A percentile compares a stretch with the other conserved stretches of the same genome.
These are phyloP conservation scores for Malurus alboscapulatus DNA, from an alignment of 2,113 vertebrate species.

Conservation along the genomic window DNA sequence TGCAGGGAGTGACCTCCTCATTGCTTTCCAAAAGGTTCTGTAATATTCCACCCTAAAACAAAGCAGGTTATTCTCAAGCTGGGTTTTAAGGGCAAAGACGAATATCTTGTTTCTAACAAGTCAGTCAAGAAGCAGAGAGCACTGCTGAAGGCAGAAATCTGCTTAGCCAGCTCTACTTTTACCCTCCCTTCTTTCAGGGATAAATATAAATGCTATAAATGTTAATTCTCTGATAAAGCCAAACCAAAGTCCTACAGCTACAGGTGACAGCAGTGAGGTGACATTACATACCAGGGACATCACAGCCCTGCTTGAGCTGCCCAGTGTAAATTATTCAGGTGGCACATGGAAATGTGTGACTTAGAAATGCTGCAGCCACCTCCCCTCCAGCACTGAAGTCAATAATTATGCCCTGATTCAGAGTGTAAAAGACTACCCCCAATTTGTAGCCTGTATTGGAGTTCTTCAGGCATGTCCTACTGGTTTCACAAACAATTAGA, in stretches of 20 bases:
- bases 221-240: background rate
- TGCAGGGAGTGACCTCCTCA: fast-evolving
- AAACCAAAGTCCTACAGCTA: background rate
- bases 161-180: background rate
- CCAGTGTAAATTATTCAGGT: background rate
- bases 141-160: background rate
- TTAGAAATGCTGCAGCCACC: background rate
- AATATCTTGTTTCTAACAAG: background rate
- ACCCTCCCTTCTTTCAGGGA: background rate
- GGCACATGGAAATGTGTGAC: background rate
- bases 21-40: background rate
- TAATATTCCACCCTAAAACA: fast-evolving
- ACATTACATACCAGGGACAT: background rate
- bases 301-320: background rate
- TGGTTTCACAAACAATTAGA: conserved; percentile 8
- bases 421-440: background rate
- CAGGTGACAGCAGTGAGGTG: background rate
- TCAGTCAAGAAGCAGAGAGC: background rate
- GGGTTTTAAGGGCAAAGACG: background rate
- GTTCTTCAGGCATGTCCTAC: background rate
- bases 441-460: background rate
- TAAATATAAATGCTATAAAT: background rate
- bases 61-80: background rate
- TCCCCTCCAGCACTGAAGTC: background rate
- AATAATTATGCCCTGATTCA: background rate